Evolutionary conservation across 2,888 invertebrate species (phyloP).

Genomic region (Meandrusa payeni): DNA sequence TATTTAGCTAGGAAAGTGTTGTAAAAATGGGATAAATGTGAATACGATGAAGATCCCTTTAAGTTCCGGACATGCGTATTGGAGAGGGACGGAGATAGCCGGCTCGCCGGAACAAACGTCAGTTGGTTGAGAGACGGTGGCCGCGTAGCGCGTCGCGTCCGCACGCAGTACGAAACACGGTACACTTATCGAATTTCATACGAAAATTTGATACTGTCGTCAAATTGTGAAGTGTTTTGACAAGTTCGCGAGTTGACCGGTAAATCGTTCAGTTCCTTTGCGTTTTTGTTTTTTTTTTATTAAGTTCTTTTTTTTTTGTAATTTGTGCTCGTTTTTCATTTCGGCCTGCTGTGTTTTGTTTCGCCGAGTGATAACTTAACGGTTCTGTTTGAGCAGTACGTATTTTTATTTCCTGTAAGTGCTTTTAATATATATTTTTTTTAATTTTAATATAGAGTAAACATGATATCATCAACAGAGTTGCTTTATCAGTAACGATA

Average conservation of each 20-base stretch:
- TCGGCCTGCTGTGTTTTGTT: constrained; percentile 66
- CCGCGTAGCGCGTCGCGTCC: constrained; percentile 52
- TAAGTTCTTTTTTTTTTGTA: constrained; percentile 39
- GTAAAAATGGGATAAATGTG: constrained; percentile 44
- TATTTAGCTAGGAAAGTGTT: constrained; percentile 23
- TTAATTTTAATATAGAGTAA: constrained; percentile 38
- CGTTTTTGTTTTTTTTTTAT: constrained; percentile 38
- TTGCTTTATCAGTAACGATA: constrained; percentile 72
- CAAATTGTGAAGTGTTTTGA: constrained; percentile 66
- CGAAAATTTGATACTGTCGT: constrained; percentile 78
- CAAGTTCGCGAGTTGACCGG: constrained; percentile 60
- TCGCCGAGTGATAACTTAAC: constrained; percentile 54
- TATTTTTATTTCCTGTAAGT: constrained; percentile 44
- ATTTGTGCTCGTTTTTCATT: constrained; percentile 47
- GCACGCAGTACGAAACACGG: constrained; percentile 43
- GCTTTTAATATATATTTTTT: constrained; percentile 31
- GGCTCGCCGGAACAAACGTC: constrained; percentile 49
- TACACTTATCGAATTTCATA: constrained; percentile 79
- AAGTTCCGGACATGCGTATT: constrained; percentile 75
- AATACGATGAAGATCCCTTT: constrained; percentile 58
- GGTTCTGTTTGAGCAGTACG: constrained; percentile 61
- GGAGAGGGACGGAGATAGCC: constrained; percentile 63
- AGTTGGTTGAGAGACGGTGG: constrained; percentile 61
- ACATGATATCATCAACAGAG: constrained; percentile 65
- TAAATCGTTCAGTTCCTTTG: constrained; percentile 44